Base-by-base conservation (phyloP, 1,140 invertebrate species). In the Probaryconus sp. region DNA sequence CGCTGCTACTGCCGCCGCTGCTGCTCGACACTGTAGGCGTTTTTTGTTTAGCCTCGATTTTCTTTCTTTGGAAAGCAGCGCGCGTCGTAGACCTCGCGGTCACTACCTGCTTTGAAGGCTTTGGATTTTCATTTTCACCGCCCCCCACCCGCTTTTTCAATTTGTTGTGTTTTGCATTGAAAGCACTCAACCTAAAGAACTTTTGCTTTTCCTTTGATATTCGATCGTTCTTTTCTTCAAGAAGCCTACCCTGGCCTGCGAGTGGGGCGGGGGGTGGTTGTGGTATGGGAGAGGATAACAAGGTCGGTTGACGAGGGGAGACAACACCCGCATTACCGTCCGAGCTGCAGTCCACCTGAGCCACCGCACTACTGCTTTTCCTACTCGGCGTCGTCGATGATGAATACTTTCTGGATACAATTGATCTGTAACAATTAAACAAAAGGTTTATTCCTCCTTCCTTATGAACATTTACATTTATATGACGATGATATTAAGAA, bases 171-270 rank as follows among this genome's bases (percentile, higher is more conserved):
- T 87, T 88, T 11, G 89, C 85, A 83, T 93, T 93, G 81, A 93
- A 93, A 48, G 92, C 92, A 76, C 92, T 93, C 79, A 91, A 89
- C 83, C 93, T 90, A 89, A 94, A 95, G 88, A 94, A 94, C 85
- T 94, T 94, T 88, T 94, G 93, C 88, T 94, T 95, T 86, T 94
- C 93, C 88, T 94, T 94, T 38, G 93, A 94, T 89, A 95, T 94
- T 78, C 90, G 90, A 85, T 93, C 93, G 83, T 90, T 90, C 81
- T 89, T 90, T 80, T 91, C 89, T 78, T 91, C 89, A 77, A 89
- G 88, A 72, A 85, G 82, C 80, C 82, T 82, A 81, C 83, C 82
- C 82, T 85, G 84, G 80, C 81, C 80, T 79, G 81, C 83, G 79
- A 84, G 80, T 82, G 85, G 84, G 81, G 81, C 80, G 81, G 83